Evolutionary conservation across 2,113 vertebrate species (phyloP), one percentile per base, ranked within the genome.

Genomic region (Anarhynchus alexandrinus): DNA sequence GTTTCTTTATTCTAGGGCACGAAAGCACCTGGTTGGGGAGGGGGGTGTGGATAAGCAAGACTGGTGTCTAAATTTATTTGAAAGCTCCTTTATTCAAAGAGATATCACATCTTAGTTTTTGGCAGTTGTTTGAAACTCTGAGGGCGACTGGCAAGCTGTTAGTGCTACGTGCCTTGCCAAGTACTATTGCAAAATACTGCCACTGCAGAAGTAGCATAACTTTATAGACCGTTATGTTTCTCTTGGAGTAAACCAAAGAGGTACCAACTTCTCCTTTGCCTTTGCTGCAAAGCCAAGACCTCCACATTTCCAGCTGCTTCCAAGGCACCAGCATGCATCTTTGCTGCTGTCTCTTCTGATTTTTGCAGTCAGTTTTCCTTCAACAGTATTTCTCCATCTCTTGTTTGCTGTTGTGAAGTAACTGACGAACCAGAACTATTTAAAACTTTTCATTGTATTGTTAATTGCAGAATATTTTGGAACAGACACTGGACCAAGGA

Each of bases 161-260:
- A n/a, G 19, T 78, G 54, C 72, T 45, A 18, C 83, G 26, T 79
- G 67, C 62, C 62, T 94, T 78, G 89, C 87, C 86, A 97, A 67
- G 86, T 57, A 34, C 51, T 66, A 51, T 84, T 96, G 73, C 86
- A 93, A 94, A 91, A 94, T 21, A n/a, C 42, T 88, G 61, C 89
- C 71, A 51, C 58, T 87, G 76, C 71, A 79, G 32, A 74, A 95
- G 71, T 91, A 93, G 61, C 34, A 3, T 72, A 89, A 90, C 65
- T 78, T 93, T 32, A 58, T 47, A 85, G 73, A 70, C 81, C 20
- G 8, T 84, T 90, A 70, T 0, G 7, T 90, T 94, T 79, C 43
- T 84, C 36, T n/a, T 40, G 30, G 72, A 76, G 77, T 58, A 88
- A 86, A 67, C 73, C 65, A 38, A 47, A 94, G 47, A 26, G 69